These are phyloP conservation scores for Ceratina australensis DNA, from an alignment of 1,140 invertebrate genomes.

Conservation along the genomic window DNA sequence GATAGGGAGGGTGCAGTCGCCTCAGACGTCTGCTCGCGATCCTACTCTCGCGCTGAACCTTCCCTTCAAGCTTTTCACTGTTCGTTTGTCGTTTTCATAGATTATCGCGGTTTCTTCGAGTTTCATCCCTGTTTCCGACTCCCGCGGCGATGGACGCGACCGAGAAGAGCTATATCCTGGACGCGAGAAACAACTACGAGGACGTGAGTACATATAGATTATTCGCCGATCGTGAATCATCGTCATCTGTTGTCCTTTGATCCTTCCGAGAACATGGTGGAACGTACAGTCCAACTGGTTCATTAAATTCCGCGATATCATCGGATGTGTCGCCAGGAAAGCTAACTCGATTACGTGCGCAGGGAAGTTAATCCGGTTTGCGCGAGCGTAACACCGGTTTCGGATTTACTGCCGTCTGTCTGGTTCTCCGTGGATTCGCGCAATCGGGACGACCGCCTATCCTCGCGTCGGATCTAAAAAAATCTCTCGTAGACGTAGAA, in stretches of 20 bases:
- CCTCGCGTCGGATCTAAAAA: too few relatives aligned
- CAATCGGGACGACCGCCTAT: background rate
- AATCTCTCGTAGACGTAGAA: too few relatives aligned
- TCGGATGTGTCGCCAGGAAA: background rate
- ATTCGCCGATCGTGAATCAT: background rate
- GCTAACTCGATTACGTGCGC: constrained; percentile 1
- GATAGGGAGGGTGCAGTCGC: constrained; percentile 50
- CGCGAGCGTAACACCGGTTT: background rate
- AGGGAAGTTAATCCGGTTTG: background rate
- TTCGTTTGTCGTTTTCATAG: constrained; percentile 39
- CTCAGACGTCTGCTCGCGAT: constrained; percentile 53
- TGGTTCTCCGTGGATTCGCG: background rate
- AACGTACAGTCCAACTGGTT: background rate
- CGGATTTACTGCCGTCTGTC: too few relatives aligned
- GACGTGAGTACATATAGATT: constrained; percentile 68
- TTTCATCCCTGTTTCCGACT: constrained; percentile 32
- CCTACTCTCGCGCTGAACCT: constrained; percentile 35
- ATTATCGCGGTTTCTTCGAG: constrained; percentile 19
- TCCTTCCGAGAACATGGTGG: constrained; percentile 2
- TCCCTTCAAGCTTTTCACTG: constrained; percentile 56
- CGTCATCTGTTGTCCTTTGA: background rate
- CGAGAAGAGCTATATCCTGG: constrained; percentile 78
- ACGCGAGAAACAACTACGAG: constrained; percentile 72
- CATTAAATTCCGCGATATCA: too few relatives aligned
- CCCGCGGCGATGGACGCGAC: constrained; percentile 46